Base-by-base conservation (phyloP, 2,888 invertebrate species). In the Tricholauxania praeusta region DNA sequence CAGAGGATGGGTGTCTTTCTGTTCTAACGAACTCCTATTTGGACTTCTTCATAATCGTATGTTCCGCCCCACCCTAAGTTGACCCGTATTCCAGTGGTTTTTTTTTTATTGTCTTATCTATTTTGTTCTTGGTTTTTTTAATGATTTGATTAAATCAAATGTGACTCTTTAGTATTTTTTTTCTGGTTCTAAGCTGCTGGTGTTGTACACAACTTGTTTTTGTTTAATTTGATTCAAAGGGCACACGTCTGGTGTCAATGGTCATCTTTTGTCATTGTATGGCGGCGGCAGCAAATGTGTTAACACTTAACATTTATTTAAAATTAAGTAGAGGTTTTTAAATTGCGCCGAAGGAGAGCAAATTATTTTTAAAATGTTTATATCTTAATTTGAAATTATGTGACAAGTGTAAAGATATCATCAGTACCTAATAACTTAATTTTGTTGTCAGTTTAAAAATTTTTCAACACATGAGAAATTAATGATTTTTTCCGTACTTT, bases 171-270 rank as follows among this genome's bases (percentile, higher is more conserved):
- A 48, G 22, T 63, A 12, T 47, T 64, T 51, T 64, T 14, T 49
- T 14, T 60, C 28, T 32, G n/a, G 14, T 39, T 3, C 39, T 10
- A 39, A 47, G 53, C 39, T 67, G 53, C 4, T 67, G 67, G 55
- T 55, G 39, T 39, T 39, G 39, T 10, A 39, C 8, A 10, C 39
- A 47, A 47, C 39, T 55, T 32, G 22, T 39, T 39, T 2, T 10
- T 39, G 4, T 1, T 39, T 47, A 17, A 55, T 55, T 55, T 55
- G 32, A 47, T 32, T n/a, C 47, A 28, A 8, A 14, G 28, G 67
- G 55, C 67, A 67, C 67, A 12, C 57, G 55, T 67, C 17, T 22
- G 67, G 10, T 69, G 60, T 59, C 59, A 69, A 51, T 60, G 48
- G 68, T 51, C 59, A 28, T 60, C 15, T 12, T 7, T 32, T 67